Conservation (phyloP, 2,888 invertebrate species). For the Catocala nupta region DNA sequence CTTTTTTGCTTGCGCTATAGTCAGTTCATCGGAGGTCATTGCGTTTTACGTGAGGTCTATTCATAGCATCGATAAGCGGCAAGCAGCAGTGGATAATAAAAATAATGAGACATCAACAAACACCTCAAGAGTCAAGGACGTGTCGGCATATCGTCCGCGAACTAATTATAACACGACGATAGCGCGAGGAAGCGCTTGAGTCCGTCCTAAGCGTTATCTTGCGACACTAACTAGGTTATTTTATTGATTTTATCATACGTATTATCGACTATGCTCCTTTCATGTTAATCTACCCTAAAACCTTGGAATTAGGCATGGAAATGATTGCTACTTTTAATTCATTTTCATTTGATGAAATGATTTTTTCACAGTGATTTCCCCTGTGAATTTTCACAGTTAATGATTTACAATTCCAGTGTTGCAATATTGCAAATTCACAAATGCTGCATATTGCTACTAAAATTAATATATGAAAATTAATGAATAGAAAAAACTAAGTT, state of each 20-base stretch:
- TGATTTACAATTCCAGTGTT: too few relatives aligned
- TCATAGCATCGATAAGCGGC: slow-evolving; percentile 10
- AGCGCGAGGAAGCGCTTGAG: slow-evolving; percentile 27
- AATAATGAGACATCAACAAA: slow-evolving; percentile 27
- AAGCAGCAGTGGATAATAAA: slow-evolving; percentile 26
- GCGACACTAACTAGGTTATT: slow-evolving; percentile 38
- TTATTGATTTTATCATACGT: slow-evolving; percentile 34
- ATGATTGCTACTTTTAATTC: too few relatives aligned
- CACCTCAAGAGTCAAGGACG: slow-evolving; percentile 50
- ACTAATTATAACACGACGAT: slow-evolving; percentile 47
- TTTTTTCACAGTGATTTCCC: too few relatives aligned
- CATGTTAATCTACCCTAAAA: slow-evolving; percentile 17
- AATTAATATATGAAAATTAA: too few relatives aligned
- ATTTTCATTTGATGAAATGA: too few relatives aligned
- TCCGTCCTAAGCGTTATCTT: slow-evolving; percentile 37
- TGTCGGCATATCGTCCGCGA: slow-evolving; percentile 34
- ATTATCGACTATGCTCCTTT: background rate
- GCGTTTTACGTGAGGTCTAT: slow-evolving; percentile 12
- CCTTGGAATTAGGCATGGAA: too few relatives aligned
- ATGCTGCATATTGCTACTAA: too few relatives aligned
- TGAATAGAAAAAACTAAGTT: too few relatives aligned
- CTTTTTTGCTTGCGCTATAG: too few relatives aligned
- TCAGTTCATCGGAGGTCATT: slow-evolving; percentile 18
- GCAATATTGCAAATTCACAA: too few relatives aligned
- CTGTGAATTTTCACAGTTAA: too few relatives aligned